Conservation (phyloP, 2,113 vertebrate genomes). For the Ammodramus savannarum region DNA sequence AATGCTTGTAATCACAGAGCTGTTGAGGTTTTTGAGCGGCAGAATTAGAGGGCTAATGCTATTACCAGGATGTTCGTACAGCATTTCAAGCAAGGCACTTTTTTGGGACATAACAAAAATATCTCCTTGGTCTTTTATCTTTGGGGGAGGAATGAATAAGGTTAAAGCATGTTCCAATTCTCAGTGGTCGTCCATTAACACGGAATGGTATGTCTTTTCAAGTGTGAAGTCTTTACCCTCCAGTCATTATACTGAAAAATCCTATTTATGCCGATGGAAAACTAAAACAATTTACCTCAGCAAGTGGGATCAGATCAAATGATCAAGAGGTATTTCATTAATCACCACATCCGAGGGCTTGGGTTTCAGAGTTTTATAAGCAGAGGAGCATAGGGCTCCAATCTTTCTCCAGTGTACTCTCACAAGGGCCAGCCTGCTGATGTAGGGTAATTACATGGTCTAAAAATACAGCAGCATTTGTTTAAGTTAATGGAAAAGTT, state of each 20-base stretch:
- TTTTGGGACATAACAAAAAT: constrained; percentile 37
- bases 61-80: background rate
- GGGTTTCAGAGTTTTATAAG: constrained; percentile 72
- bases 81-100: background rate
- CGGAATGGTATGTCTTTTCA: constrained; percentile 53
- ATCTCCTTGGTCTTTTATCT: constrained; percentile 42
- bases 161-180: constrained; percentile 25
- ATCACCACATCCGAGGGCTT: constrained; percentile 72
- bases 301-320: constrained; percentile 67
- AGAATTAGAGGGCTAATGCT: constrained; percentile 12
- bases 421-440: constrained; percentile 71
- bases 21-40: constrained; percentile 47
- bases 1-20: constrained; percentile 67
- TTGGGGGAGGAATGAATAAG: constrained; percentile 34
- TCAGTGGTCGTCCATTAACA: constrained; percentile 33
- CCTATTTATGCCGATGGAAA: constrained; percentile 68
- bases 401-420: constrained; percentile 66
- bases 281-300: constrained; percentile 72
- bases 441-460: constrained; percentile 70
- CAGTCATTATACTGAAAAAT: constrained; percentile 65
- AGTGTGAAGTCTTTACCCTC: constrained; percentile 55
- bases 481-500: constrained; percentile 73
- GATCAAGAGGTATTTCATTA: constrained; percentile 71
- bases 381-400: constrained; percentile 59
- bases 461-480: constrained; percentile 82